Conservation (phyloP, 2,888 invertebrate species). For the Tanytarsus gracilentus region DNA sequence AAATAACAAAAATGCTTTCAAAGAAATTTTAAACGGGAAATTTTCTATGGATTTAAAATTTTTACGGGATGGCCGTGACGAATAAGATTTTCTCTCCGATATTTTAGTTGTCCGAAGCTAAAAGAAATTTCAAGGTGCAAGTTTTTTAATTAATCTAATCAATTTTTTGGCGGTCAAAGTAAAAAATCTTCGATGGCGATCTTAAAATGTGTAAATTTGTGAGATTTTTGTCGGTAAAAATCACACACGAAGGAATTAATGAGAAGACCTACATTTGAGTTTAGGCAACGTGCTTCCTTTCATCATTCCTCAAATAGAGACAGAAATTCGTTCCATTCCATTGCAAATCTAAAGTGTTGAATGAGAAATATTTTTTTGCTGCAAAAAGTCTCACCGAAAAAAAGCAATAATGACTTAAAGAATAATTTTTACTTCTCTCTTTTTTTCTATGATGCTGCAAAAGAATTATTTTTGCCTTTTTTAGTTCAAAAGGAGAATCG, state of each 20-base stretch:
- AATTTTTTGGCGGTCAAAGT: no score
- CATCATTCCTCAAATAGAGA: background rate
- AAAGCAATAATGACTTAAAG: constrained; percentile 1
- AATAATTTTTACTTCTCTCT: background rate
- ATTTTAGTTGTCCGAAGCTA: background rate
- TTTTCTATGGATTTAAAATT: constrained; percentile 14
- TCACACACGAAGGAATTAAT: no score
- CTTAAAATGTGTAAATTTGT: no score
- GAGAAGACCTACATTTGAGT: no score
- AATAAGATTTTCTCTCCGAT: constrained; percentile 16
- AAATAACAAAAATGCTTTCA: constrained; percentile 23
- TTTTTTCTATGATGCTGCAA: background rate
- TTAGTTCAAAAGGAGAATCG: no score
- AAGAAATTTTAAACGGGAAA: constrained; percentile 21
- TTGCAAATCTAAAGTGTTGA: constrained; percentile 9
- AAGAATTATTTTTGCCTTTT: background rate
- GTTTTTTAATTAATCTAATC: no score
- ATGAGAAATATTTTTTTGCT: constrained; percentile 3
- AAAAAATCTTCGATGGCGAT: no score
- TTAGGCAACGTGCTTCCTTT: constrained; percentile 4
- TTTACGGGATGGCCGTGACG: constrained; percentile 15
- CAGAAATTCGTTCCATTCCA: constrained; percentile 12
- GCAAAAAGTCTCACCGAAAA: background rate
- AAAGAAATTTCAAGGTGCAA: constrained; percentile 17
- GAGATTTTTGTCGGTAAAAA: no score